Evolutionary conservation across 2,797 vertebrate genomes (phyloP).

Genomic region (Cryptoprocta ferox): DNA sequence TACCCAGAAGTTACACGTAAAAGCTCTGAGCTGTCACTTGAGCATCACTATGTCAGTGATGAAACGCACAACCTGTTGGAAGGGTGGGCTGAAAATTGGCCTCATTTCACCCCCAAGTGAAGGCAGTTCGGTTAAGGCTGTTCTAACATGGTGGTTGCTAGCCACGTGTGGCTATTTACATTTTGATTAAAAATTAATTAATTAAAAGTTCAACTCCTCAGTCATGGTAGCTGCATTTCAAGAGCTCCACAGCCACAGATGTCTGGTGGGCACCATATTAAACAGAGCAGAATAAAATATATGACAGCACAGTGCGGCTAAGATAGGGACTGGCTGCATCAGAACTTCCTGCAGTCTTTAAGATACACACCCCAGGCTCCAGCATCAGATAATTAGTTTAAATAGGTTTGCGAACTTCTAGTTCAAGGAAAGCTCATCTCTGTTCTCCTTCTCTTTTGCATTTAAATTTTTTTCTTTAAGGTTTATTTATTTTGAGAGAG

Average conservation of each 20-base stretch:
- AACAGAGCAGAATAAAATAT: not conserved
- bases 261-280: not conserved
- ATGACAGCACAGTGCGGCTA: not conserved
- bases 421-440: not conserved
- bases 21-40: not conserved
- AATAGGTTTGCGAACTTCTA: not conserved
- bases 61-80: not conserved
- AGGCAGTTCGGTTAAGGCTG: not conserved
- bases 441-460: not conserved
- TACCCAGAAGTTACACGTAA: not conserved
- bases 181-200: conserved; percentile 7
- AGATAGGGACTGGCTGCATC: not conserved
- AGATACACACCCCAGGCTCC: not conserved
- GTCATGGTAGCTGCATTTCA: not conserved
- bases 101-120: not conserved
- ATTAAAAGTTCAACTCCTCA: not conserved
- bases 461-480: no score
- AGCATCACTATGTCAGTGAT: not conserved
- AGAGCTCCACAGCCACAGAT: not conserved
- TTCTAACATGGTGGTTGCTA: not conserved
- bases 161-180: not conserved
- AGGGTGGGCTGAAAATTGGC: not conserved
- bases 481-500: no score
- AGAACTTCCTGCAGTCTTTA: not conserved
- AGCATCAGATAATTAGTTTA: not conserved